Percentiles rank a stretch among this genome's conserved stretches.
Conservation (phyloP, 2,113 vertebrate species). For the Saguinus imperator region DNA sequence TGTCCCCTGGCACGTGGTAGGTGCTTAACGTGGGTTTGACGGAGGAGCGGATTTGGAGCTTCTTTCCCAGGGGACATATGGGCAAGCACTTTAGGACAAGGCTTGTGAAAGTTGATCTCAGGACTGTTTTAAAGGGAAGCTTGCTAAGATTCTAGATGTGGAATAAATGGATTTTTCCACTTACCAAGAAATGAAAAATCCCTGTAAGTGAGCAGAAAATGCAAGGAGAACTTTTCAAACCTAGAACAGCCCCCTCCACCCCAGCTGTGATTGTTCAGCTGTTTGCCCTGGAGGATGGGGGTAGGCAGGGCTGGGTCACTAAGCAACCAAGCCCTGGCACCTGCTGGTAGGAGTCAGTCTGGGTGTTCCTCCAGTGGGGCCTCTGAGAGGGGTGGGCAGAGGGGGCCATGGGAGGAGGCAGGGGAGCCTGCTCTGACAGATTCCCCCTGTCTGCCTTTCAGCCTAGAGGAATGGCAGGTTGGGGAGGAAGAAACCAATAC, state of each 20-base stretch:
- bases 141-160: background rate
- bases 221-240: background rate
- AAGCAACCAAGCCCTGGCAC: slow-evolving; percentile 27
- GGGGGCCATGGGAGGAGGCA: fast-evolving
- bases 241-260: background rate
- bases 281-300: slow-evolving; percentile 2
- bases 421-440: background rate
- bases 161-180: slow-evolving; percentile 24
- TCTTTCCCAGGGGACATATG: background rate
- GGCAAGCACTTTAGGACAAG: background rate
- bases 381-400: fast-evolving
- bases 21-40: too few species aligned
- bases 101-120: background rate
- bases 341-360: background rate
- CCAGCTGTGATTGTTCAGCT: slow-evolving; percentile 29
- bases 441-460: background rate
- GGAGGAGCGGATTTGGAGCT: background rate
- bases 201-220: slow-evolving; percentile 51
- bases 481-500: background rate
- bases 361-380: background rate
- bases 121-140: background rate
- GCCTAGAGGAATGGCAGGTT: background rate
- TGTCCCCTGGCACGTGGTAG: background rate
- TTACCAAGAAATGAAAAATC: slow-evolving; percentile 13
- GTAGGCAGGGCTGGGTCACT: slow-evolving; percentile 26